Percentiles rank a stretch among this genome's conserved stretches.
Conservation (phyloP, 37 sponge, comb jelly and placozoan species). For the Amphimedon queenslandica region DNA sequence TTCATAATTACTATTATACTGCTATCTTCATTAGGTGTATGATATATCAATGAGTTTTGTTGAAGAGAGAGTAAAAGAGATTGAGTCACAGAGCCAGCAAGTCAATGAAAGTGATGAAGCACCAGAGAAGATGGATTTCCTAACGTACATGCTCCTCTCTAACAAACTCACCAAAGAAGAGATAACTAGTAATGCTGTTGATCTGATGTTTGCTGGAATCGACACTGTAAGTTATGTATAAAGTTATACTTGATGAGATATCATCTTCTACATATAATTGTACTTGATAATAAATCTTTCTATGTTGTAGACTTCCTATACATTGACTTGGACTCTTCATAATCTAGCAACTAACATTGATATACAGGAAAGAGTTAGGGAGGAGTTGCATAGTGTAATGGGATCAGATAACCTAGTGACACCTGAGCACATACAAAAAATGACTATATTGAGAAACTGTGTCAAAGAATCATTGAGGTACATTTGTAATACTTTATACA, state of each 20-base stretch:
- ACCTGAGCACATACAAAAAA: constrained; percentile 25
- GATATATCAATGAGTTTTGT: background rate
- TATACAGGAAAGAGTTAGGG: constrained; percentile 27
- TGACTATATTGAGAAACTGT: constrained; percentile 39
- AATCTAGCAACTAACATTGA: constrained; percentile 33
- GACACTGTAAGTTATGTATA: constrained; percentile 29
- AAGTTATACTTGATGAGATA: background rate
- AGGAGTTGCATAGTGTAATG: constrained; percentile 9
- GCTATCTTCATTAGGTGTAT: too few relatives aligned
- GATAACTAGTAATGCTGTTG: constrained; percentile 11
- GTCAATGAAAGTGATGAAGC: background rate
- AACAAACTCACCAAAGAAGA: background rate
- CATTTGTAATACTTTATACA: background rate
- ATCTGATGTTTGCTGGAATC: constrained; percentile 29
- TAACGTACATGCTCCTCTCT: background rate
- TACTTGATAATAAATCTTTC: background rate
- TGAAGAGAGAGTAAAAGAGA: background rate
- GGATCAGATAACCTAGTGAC: constrained; percentile 19
- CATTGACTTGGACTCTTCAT: constrained; percentile 32
- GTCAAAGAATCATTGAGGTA: constrained; percentile 47
- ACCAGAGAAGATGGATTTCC: background rate
- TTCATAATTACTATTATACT: too few relatives aligned
- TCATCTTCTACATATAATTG: background rate
- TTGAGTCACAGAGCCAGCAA: background rate
- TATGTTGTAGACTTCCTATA: constrained; percentile 25